These are phyloP conservation scores for Drosophila tsacasi DNA, from an alignment of 1,140 invertebrate genomes.

Conservation along the genomic window DNA sequence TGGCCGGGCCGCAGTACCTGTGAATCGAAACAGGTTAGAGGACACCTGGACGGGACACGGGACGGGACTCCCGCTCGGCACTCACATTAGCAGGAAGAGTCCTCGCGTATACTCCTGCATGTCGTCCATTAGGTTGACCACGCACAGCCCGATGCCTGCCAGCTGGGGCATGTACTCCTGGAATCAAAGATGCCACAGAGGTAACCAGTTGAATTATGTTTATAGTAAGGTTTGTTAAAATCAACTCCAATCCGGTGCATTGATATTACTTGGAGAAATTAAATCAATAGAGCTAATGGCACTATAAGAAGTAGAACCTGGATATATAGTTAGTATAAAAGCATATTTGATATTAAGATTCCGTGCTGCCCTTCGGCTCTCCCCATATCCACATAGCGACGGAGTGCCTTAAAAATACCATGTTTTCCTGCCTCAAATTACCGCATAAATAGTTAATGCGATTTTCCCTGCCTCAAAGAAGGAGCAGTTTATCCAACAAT, in stretches of 20 bases:
- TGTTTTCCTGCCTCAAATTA: conserved; percentile 7
- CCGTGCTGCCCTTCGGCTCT: not conserved
- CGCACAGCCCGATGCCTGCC: conserved; percentile 87
- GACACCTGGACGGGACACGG: not conserved
- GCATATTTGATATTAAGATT: not conserved
- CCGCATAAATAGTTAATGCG: conserved; percentile 4
- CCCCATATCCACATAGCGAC: not conserved
- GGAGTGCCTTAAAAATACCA: not conserved
- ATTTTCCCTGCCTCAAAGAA: not conserved
- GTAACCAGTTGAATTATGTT: not conserved
- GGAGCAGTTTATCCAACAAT: conserved; percentile 16
- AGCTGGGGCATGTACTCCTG: conserved; percentile 86
- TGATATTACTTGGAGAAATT: not conserved
- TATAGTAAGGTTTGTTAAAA: not conserved
- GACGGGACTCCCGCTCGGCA: conserved; percentile 29
- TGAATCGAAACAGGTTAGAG: not conserved
- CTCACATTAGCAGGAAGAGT: conserved; percentile 88
- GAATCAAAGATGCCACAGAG: conserved; percentile 31
- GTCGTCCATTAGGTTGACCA: conserved; percentile 87
- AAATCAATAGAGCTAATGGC: not conserved
- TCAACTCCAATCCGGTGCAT: too few relatives aligned
- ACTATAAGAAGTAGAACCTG: not conserved
- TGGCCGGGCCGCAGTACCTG: conserved; percentile 89
- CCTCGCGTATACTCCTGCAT: conserved; percentile 89
- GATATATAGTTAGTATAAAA: too few relatives aligned